Base-by-base conservation (phyloP, 2,113 vertebrate species). In the Prinia subflava region DNA sequence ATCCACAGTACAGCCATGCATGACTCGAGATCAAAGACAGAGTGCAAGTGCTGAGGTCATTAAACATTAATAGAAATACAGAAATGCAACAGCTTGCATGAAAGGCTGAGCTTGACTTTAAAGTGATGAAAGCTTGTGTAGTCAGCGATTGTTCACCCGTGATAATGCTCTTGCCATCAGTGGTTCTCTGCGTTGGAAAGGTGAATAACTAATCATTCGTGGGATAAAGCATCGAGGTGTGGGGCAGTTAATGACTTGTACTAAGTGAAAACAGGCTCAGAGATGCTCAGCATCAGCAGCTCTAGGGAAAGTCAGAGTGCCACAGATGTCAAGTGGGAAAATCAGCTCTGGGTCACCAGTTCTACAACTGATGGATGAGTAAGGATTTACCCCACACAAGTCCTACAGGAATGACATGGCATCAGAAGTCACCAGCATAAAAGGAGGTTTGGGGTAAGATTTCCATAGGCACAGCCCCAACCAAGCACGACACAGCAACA, bases 51-150 rank as follows among this genome's bases (percentile, higher is more conserved):
- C 78, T 20, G 75, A 94, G 95, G 96, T 95, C 94, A 83, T 91
- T 93, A 95, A 91, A 80, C 78, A 90, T 88, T 87, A 95, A 95
- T 83, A 50, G 93, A 85, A 96, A 96, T 83, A 91, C 69, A 91
- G 93, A 87, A 96, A 95, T 92, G 96, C 95, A 97, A 93, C 86
- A 90, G 94, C 91, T 94, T 63, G 83, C 71, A 74, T 95, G 95
- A 96, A 96, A 94, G 91, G 90, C 91, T 95, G 93, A 92, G 90
- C 90, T 80, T 63, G 82, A 85, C 93, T 95, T 95, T 91, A 85
- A 96, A 96, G 82, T 7, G 84, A 83, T 85, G 93, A 91, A 95
- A 90, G 87, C 91, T 89, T 64, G 37, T n/a, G 71, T 62, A 92
- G 96, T 95, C 89, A 88, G 87, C 4, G 6, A 95, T 91, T 91